phyloP scores from a whole-genome alignment of 2,888 invertebrate genomes.

The Trimorus sp. region DNA sequence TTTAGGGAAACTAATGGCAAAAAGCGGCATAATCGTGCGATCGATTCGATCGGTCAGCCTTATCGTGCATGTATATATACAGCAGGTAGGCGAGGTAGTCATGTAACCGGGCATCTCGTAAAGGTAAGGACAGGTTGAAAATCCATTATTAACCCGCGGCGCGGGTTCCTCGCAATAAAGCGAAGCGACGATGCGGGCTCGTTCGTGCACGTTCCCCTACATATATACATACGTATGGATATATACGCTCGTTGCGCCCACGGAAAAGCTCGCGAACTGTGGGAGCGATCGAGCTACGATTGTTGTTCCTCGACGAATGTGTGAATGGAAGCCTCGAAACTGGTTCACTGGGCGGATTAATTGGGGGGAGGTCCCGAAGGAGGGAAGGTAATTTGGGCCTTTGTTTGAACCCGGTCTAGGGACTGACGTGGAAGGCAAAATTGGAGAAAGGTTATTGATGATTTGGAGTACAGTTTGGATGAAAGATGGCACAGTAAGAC shows the following conservation, averaged over 20 bases:
- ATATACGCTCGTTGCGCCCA: constrained; percentile 43
- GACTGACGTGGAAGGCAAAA: too few relatives aligned
- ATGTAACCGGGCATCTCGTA: constrained; percentile 74
- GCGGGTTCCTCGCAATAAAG: constrained; percentile 72
- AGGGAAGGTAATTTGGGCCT: too few relatives aligned
- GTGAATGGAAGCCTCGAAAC: not conserved
- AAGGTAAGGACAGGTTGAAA: constrained; percentile 78
- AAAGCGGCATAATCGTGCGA: constrained; percentile 75
- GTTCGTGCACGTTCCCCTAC: constrained; percentile 32
- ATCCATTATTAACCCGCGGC: constrained; percentile 77
- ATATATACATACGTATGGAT: constrained; percentile 41
- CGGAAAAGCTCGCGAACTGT: constrained; percentile 40
- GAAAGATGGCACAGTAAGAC: too few relatives aligned
- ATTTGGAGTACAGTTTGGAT: too few relatives aligned
- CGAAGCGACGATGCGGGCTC: constrained; percentile 66
- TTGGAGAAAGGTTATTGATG: too few relatives aligned
- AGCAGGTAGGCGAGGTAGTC: constrained; percentile 73
- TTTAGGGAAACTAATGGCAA: constrained; percentile 78
- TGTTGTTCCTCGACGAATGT: not conserved
- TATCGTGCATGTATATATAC: constrained; percentile 77
- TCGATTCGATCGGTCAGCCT: constrained; percentile 69
- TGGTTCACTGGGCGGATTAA: too few relatives aligned
- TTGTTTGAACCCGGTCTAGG: too few relatives aligned
- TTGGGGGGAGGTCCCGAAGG: too few relatives aligned
- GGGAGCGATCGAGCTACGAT: constrained; percentile 25